A percentile compares a stretch with the other conserved stretches of the same genome.
phyloP scores from a whole-genome alignment of 2,113 vertebrate genomes.

The Terrapene triunguis region DNA sequence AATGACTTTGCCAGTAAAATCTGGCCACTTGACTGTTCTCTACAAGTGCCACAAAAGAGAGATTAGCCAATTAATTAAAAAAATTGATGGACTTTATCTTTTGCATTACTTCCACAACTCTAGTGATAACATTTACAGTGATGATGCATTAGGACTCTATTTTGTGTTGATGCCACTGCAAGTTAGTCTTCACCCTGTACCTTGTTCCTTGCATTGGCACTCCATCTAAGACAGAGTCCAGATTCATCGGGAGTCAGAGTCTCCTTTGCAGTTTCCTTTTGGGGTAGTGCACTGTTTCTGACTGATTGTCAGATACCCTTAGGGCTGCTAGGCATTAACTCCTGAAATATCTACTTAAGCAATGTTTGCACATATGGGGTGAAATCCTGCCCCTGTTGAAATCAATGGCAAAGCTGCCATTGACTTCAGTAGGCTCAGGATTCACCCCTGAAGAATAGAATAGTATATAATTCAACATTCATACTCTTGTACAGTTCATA shows the following conservation, averaged over 20 bases:
- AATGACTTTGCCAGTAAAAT: not conserved
- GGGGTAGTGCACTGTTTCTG: not conserved
- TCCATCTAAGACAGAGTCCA: not conserved
- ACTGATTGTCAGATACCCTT: not conserved
- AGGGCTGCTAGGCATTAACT: not conserved
- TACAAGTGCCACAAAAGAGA: not conserved
- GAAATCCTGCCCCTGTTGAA: not conserved
- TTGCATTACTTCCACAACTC: not conserved
- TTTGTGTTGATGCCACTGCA: not conserved
- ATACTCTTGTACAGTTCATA: not conserved
- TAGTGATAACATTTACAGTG: rapidly evolving
- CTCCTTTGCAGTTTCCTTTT: not conserved
- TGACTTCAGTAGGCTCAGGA: not conserved
- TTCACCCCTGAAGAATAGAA: not conserved
- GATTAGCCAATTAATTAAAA: not conserved
- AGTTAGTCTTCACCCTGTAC: not conserved
- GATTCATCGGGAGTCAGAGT: not conserved
- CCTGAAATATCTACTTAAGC: not conserved
- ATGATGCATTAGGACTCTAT: not conserved
- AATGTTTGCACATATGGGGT: not conserved
- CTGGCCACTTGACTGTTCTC: not conserved
- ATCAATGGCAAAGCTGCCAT: not conserved
- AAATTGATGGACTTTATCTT: not conserved
- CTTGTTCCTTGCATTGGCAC: not conserved
- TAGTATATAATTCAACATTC: not conserved